Base-by-base conservation (phyloP, 2,113 vertebrate genomes). In the Strigops habroptila region DNA sequence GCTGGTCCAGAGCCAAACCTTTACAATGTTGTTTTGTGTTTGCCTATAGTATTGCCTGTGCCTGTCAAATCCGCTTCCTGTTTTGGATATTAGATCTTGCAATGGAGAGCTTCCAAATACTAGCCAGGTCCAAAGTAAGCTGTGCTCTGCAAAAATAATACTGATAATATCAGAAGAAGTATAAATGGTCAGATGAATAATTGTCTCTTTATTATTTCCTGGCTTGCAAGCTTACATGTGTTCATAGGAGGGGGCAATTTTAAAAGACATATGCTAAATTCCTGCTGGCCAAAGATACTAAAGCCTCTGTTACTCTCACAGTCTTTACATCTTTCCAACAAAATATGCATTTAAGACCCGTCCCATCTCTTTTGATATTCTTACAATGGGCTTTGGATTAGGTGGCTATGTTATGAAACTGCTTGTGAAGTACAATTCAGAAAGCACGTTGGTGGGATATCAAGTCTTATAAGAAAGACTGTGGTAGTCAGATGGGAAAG, bases 1-100 rank as follows among this genome's bases (percentile, higher is more conserved):
- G 86, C 91, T 96, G 96, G 90, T 23, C 3, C 30, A 3, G 75
- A 53, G 95, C 95, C 96, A 97, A 30, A 28, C 52, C 74, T 69
- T 89, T 53, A 74, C 0, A 2, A 19, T 6, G 31, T 25, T 76
- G 82, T 59, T 93, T 94, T 93, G 92, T 88, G 65, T 88, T 96
- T 78, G 80, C 73, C 92, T 57, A 4, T 18, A 16, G 80, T 17
- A 76, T 15, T 69, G 62, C 92, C 44, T 80, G 83, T 53, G 88
- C 95, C 83, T 87, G 92, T 96, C 93, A 94, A 86, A 96, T 94
- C 93, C 51, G 57, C 52, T 96, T 97, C 95, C 95, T 96, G 95
- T 93, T 95, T 96, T 89, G 93, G 88, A 69, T 76, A 82, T 65
- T 49, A 65, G 80, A 76, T 62, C 88, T 91, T 8, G 31, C 77